Evolutionary conservation across 1,140 invertebrate genomes (phyloP), one percentile per base, ranked within the genome.

Genomic region (Sycobia sp.): DNA sequence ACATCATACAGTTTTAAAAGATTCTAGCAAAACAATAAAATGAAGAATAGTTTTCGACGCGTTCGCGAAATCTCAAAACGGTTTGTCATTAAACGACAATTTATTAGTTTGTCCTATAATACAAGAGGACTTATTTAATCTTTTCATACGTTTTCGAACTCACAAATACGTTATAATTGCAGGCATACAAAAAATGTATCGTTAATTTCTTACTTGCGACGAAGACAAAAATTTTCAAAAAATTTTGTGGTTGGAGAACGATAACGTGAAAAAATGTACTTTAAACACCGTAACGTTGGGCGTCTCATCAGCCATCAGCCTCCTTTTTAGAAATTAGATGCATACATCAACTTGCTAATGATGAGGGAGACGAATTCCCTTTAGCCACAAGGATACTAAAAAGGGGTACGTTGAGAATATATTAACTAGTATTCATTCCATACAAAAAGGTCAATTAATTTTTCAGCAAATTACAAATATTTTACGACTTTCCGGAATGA

Each of bases 171-270:
- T n/a, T n/a, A n/a, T n/a, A n/a, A n/a, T n/a, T n/a, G n/a, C 62
- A 1, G 62, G 58, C 29, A 64, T 64, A 14, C 38, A 51, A 13
- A 64, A 59, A 59, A 54, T 65, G 62, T 59, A 47, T 32, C 16
- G 38, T 20, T 50, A 57, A 39, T 41, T 64, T 57, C 20, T 57
- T 13, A 25, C 51, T 22, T 46, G 23, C 5, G 14, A 36, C 1
- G 54, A 38, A 14, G 62, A n/a, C n/a, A n/a, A n/a, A 65, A 16
- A 38, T 23, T 57, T 11, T 34, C 27, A 57, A 4, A 13, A n/a
- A 16, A 46, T 57, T 14, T 43, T 57, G 20, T 57, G 38, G 55
- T 5, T 5, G 0, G 4, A 25, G 3, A 22, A 59, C 4, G 7
- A 22, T 3, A 5, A 51, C n/a, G 22, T 51, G 2, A 23, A 13